Conservation (phyloP, 2,797 vertebrate species). For the Xyrichtys novacula region DNA sequence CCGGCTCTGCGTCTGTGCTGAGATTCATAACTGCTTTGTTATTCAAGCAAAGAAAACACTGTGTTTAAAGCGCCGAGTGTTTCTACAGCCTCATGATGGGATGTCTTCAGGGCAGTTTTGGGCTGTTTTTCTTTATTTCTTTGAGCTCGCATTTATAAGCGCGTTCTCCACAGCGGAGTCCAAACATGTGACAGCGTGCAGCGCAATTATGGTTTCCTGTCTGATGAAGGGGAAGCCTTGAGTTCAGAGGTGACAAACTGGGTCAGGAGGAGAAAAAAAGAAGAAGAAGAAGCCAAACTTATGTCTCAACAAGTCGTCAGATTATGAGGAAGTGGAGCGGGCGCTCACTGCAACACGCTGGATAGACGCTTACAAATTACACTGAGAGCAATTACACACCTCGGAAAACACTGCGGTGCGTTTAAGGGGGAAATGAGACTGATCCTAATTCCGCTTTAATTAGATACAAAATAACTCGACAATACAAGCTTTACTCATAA, state of each 20-base stretch:
- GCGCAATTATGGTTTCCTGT: slow-evolving; percentile 63
- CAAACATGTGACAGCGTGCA: slow-evolving; percentile 63
- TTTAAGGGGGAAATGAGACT: not conserved
- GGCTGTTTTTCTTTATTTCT: slow-evolving; percentile 7
- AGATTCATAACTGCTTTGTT: slow-evolving; percentile 17
- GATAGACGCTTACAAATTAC: slow-evolving; percentile 10
- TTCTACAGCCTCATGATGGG: slow-evolving; percentile 28
- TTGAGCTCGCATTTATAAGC: slow-evolving; percentile 36
- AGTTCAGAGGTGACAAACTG: slow-evolving; percentile 47
- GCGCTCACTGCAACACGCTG: not conserved
- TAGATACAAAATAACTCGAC: too few species aligned
- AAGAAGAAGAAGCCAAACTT: slow-evolving; percentile 24
- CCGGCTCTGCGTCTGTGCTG: not conserved
- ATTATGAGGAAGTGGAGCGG: slow-evolving; percentile 21
- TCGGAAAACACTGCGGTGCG: not conserved
- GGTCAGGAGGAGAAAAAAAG: slow-evolving; percentile 40
- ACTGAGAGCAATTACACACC: not conserved
- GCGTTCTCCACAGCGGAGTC: slow-evolving; percentile 45
- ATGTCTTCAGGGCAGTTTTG: slow-evolving; percentile 20
- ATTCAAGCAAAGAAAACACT: not conserved
- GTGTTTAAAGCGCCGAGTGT: slow-evolving; percentile 7
- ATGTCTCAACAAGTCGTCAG: slow-evolving; percentile 29
- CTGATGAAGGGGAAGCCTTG: slow-evolving; percentile 41
- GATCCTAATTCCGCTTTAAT: too few species aligned
- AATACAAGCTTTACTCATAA: too few species aligned